These are phyloP conservation scores for Falco peregrinus DNA, from an alignment of 2,797 vertebrate genomes.

Conservation along the genomic window DNA sequence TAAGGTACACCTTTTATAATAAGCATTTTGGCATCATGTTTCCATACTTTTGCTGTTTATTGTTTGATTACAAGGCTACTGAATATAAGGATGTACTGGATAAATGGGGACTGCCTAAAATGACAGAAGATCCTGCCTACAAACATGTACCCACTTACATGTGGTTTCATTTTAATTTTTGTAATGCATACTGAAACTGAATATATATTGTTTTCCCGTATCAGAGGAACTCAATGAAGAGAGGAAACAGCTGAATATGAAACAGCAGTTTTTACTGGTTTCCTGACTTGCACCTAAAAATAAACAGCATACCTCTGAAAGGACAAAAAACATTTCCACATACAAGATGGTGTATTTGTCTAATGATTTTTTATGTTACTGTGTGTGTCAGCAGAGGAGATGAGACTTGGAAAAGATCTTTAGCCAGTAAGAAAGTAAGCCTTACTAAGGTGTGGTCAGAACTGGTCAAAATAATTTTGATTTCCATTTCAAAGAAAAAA, in stretches of 20 bases:
- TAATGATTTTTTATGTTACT: neutral
- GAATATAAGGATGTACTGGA: neutral
- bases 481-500: neutral
- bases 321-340: neutral
- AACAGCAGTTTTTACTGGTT: neutral
- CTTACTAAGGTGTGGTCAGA: neutral
- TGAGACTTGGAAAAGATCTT: neutral
- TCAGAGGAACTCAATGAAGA: neutral
- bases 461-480: neutral
- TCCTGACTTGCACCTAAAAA: neutral
- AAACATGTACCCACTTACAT: neutral
- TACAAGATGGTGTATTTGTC: neutral
- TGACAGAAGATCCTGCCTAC: neutral
- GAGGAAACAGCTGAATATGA: neutral
- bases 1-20: neutral
- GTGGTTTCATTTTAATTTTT: constrained; percentile 4
- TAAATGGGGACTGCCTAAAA: neutral
- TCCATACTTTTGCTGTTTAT: constrained; percentile 10
- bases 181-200: neutral
- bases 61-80: neutral
- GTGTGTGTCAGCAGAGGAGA: neutral
- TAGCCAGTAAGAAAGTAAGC: neutral
- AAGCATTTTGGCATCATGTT: neutral
- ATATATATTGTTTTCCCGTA: neutral
- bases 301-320: neutral